Conservation (phyloP, 2,113 vertebrate species). For the Neolamprologus modestus region DNA sequence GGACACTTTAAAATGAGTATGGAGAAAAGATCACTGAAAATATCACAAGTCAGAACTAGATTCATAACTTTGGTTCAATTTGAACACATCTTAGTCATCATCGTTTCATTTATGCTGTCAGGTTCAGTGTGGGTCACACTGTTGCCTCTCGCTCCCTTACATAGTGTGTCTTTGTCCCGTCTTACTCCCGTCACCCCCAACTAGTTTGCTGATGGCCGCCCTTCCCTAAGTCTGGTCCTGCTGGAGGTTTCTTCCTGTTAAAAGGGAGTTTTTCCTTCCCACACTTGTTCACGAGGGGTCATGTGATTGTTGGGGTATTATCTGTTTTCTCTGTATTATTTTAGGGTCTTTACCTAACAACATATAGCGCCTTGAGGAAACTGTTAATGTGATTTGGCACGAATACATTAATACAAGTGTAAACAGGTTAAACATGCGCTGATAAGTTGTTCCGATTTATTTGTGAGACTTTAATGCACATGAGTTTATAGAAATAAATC, state of each 20-base stretch:
- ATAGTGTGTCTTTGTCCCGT: accelerated
- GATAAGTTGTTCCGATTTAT: neutral
- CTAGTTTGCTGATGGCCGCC: neutral
- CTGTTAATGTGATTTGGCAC: neutral
- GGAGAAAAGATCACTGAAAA: neutral
- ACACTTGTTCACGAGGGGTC: neutral
- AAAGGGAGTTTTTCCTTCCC: neutral
- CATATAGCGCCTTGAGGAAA: neutral
- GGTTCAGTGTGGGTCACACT: neutral
- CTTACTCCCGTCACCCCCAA: neutral
- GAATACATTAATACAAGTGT: neutral
- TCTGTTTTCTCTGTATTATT: neutral
- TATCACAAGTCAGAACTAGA: neutral
- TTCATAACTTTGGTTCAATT: neutral
- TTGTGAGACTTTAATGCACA: neutral
- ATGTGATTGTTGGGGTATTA: neutral
- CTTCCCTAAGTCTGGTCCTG: neutral
- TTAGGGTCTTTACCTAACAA: neutral
- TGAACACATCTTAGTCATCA: neutral
- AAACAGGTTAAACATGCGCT: neutral
- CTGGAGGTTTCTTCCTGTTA: neutral
- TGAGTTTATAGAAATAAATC: neutral
- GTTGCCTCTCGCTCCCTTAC: neutral
- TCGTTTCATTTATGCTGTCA: neutral
- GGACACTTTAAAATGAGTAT: neutral